phyloP scores from a whole-genome alignment of 2,797 vertebrate species.

The Meriones psammophilus region DNA sequence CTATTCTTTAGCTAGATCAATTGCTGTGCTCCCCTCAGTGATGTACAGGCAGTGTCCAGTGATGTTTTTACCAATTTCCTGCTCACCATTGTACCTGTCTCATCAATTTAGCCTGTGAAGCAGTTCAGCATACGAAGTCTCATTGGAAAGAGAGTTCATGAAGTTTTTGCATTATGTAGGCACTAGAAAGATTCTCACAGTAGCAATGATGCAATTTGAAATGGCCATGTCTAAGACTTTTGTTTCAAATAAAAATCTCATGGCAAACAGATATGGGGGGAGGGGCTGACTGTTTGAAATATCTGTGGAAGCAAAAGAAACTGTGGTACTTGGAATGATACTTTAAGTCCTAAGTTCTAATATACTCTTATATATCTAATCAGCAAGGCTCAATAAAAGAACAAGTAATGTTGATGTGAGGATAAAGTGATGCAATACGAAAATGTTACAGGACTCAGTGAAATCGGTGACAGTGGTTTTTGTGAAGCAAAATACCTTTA shows the following conservation, averaged over 20 bases:
- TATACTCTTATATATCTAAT: slow-evolving; percentile 49
- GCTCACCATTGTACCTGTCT: not conserved
- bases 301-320: slow-evolving; percentile 63
- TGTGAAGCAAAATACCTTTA: slow-evolving; percentile 64
- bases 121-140: slow-evolving; percentile 54
- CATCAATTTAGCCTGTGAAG: slow-evolving; percentile 43
- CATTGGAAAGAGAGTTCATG: slow-evolving; percentile 39
- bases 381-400: slow-evolving; percentile 54
- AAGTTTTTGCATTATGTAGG: slow-evolving; percentile 32
- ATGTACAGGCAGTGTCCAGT: slow-evolving; percentile 33
- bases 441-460: slow-evolving; percentile 22
- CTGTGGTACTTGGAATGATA: slow-evolving; percentile 34
- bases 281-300: slow-evolving; percentile 76
- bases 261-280: slow-evolving; percentile 84
- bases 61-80: slow-evolving; percentile 38
- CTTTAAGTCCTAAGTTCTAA: slow-evolving; percentile 59
- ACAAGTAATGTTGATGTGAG: slow-evolving; percentile 46
- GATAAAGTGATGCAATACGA: slow-evolving; percentile 29
- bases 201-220: slow-evolving; percentile 64
- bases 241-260: slow-evolving; percentile 67
- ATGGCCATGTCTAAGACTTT: slow-evolving; percentile 49
- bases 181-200: slow-evolving; percentile 50
- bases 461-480: slow-evolving; percentile 49
- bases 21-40: slow-evolving; percentile 21
- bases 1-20: slow-evolving; percentile 42